phyloP scores from a whole-genome alignment of 2,797 vertebrate species.

The Taenioides sp. region DNA sequence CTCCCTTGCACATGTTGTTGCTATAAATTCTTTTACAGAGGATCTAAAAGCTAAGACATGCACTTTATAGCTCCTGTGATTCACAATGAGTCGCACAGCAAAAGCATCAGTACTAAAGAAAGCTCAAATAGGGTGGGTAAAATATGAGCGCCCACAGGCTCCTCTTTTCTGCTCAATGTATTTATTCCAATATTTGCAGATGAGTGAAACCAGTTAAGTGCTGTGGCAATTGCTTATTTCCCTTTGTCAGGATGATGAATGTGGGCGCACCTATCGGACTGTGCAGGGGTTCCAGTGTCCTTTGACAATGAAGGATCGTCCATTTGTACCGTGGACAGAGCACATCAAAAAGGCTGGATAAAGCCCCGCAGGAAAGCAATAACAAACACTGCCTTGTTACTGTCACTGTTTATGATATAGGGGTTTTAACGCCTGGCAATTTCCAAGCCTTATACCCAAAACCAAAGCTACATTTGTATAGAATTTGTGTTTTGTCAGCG shows the following conservation, averaged over 20 bases:
- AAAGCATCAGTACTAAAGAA: conserved; percentile 60
- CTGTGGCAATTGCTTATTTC: conserved; percentile 77
- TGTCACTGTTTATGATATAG: conserved; percentile 48
- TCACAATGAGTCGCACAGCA: conserved; percentile 30
- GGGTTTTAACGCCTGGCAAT: conserved; percentile 37
- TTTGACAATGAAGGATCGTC: conserved; percentile 77
- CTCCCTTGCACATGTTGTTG: conserved; percentile 17
- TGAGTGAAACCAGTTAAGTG: conserved; percentile 77
- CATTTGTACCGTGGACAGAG: conserved; percentile 72
- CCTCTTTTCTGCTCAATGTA: conserved; percentile 53
- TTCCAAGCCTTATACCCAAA: conserved; percentile 31
- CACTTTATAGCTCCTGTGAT: conserved; percentile 26
- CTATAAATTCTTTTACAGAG: conserved; percentile 40
- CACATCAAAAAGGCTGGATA: conserved; percentile 66
- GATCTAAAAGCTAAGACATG: conserved; percentile 8
- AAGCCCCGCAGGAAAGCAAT: conserved; percentile 65
- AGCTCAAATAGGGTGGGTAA: conserved; percentile 74
- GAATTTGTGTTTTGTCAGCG: conserved; percentile 18
- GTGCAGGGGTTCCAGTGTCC: conserved; percentile 67
- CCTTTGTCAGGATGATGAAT: conserved; percentile 77
- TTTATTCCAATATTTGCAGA: conserved; percentile 81
- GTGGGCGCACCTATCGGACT: conserved; percentile 68
- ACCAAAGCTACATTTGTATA: conserved; percentile 16
- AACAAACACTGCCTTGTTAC: conserved; percentile 65
- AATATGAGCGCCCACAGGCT: conserved; percentile 66